A percentile compares a stretch with the other conserved stretches of the same genome.
phyloP scores from a whole-genome alignment of 2,113 vertebrate species.

The Gopherus flavomarginatus region DNA sequence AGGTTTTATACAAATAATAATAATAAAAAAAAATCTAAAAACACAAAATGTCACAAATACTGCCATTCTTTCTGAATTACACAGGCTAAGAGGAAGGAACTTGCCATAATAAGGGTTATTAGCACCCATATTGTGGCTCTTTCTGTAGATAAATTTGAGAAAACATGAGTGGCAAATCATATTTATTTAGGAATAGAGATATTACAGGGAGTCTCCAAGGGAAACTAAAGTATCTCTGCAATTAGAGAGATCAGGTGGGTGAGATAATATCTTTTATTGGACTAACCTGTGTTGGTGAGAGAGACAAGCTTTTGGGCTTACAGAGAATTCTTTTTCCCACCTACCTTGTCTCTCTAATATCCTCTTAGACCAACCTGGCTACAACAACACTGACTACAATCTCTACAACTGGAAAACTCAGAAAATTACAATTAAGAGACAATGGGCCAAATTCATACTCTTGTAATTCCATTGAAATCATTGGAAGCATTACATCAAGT shows the following conservation, averaged over 20 bases:
- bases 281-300: no score
- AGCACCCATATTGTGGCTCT: background rate
- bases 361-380: no score
- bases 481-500: background rate
- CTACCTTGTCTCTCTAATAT: no score
- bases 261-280: no score
- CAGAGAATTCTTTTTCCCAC: no score
- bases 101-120: background rate
- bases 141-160: conserved; percentile 21
- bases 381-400: no score
- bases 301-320: no score
- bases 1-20: fast-evolving
- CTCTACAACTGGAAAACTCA: background rate
- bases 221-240: conserved; percentile 35
- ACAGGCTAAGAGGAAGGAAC: background rate
- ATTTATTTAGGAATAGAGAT: conserved; percentile 41
- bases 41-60: background rate
- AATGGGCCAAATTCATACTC: background rate
- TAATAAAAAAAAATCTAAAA: background rate
- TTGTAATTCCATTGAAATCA: background rate
- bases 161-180: background rate
- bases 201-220: background rate
- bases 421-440: background rate
- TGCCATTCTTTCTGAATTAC: background rate
- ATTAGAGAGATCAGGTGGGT: background rate